Evolutionary conservation across 2,888 invertebrate genomes (phyloP), one percentile per base, ranked within the genome.

Genomic region (Chorisops tibialis): DNA sequence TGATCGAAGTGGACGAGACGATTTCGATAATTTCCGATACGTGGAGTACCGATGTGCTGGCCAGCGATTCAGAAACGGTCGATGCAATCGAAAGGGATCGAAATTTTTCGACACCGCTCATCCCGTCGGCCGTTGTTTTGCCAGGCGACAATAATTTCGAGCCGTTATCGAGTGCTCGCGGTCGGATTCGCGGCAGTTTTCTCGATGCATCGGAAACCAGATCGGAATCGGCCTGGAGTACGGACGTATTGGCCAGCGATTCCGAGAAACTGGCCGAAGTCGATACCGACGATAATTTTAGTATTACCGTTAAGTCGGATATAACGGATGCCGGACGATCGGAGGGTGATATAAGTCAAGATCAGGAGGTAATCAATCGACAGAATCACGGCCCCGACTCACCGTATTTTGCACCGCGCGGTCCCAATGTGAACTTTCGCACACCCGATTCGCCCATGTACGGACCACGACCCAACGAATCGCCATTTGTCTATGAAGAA

Each of bases 21-120:
- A 89, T 96, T 69, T 97, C 96, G 38, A 88, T 97, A 72, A 96
- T 98, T 69, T 96, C 96, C 49, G 98, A 99, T 76, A 96, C 96
- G 1, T 98, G 98, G 98, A 96, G 96, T 69, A 98, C 98, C 1
- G 98, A 98, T 78, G 98, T 98, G 49, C 79, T 97, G 61, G 96
- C 96, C 0, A 96, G 95, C 60, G 98, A 98, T 78, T 95, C 94
- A 11, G 98, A 98, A 79, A 91, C 91, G 16, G 85, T 94, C 45
- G 96, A 95, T 67, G 88, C 88, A 67, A 83, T 83, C 21, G 87
- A 88, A 68, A 82, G 86, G 47, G 82, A 79, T 65, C 71, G 79
- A 3, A 80, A 77, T 62, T 78, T 80, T 64, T 77, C 79, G 9
- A 79, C 80, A 0, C 79, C 80, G 0, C 69, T 80, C 0, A 79